Percentiles rank a stretch among this genome's conserved stretches.
phyloP scores from a whole-genome alignment of 2,113 vertebrate species.

The Atlantisia rogersi region DNA sequence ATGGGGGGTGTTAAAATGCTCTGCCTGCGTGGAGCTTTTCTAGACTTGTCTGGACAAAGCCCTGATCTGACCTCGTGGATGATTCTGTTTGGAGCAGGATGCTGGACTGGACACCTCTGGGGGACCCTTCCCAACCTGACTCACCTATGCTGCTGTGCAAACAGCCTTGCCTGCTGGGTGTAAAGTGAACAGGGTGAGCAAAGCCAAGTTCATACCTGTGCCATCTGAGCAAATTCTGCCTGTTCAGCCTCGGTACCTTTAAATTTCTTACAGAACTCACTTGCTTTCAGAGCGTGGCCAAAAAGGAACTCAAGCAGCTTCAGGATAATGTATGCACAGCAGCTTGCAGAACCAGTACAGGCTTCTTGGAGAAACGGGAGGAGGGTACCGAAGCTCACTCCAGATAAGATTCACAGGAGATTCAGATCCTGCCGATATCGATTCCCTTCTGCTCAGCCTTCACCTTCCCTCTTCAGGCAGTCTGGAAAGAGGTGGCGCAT shows the following conservation, averaged over 20 bases:
- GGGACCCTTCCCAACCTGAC: neutral
- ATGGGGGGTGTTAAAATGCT: neutral
- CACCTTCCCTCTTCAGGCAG: neutral
- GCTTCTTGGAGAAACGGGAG: neutral
- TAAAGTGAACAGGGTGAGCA: neutral
- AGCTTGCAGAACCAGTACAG: neutral
- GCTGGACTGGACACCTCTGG: neutral
- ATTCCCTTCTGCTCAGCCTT: neutral
- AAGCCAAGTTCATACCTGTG: neutral
- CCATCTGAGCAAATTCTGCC: neutral
- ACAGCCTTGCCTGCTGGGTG: neutral
- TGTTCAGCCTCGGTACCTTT: rapidly evolving
- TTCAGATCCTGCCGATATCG: neutral
- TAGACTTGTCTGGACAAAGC: neutral
- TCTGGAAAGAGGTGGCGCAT: neutral
- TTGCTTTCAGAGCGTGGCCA: neutral
- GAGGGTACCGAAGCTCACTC: neutral
- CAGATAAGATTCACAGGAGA: neutral
- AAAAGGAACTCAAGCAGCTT: neutral
- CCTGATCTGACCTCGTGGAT: neutral
- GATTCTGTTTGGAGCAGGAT: neutral
- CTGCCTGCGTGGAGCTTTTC: neutral
- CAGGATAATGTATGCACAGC: neutral
- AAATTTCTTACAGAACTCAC: neutral
- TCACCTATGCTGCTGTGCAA: neutral